Percentiles rank a stretch among this genome's conserved stretches.
These are phyloP conservation scores for Watsonalla binaria DNA, from an alignment of 2,888 invertebrate genomes.

Conservation along the genomic window DNA sequence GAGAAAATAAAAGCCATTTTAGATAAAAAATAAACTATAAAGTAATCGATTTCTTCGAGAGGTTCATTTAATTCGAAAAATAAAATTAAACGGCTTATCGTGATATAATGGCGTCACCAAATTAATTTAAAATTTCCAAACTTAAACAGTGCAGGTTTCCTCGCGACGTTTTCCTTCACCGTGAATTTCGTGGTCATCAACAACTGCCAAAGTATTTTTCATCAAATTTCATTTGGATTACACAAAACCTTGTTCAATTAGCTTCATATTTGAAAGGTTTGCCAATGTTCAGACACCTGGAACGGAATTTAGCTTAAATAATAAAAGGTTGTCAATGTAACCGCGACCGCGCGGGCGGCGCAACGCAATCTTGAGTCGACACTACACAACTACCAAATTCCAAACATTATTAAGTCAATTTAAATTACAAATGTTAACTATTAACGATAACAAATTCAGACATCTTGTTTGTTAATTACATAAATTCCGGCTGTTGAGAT, in stretches of 20 bases:
- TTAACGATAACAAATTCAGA: conserved; percentile 10
- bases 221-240: neutral
- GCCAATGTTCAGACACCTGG: neutral
- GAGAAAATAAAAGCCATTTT: too few species aligned
- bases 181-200: too few species aligned
- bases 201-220: too few species aligned
- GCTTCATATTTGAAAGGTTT: conserved; percentile 15
- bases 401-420: conserved; percentile 7
- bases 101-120: too few species aligned
- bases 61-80: too few species aligned
- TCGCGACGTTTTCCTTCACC: too few species aligned
- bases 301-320: neutral
- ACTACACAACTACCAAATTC: neutral
- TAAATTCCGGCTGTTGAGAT: conserved; percentile 18
- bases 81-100: too few species aligned
- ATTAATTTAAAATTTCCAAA: too few species aligned
- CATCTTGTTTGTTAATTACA: conserved; percentile 20
- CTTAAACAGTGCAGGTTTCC: too few species aligned
- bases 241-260: conserved; percentile 2
- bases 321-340: neutral
- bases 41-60: too few species aligned
- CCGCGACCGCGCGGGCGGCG: neutral
- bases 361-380: neutral
- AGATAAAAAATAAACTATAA: too few species aligned
- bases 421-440: conserved; percentile 17